These are phyloP conservation scores for Plectrocnemia conspersa DNA, from an alignment of 1,140 invertebrate species.

Conservation along the genomic window DNA sequence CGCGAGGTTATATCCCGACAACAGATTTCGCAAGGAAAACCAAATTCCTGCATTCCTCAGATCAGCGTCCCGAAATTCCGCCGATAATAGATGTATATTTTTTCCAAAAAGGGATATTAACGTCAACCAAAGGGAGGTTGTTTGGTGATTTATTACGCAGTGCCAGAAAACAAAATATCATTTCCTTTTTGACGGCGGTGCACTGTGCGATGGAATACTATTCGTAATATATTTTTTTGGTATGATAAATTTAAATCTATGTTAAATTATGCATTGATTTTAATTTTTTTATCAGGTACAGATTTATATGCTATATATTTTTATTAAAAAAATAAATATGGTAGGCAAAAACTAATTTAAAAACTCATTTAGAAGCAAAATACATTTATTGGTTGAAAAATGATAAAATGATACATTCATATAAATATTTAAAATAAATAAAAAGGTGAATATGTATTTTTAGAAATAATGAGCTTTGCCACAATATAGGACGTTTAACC, in stretches of 20 bases:
- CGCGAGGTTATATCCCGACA: too few species aligned
- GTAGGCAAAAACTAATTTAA: too few species aligned
- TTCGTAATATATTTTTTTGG: not conserved
- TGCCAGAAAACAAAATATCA: conserved; percentile 28
- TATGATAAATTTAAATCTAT: too few species aligned
- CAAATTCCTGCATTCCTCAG: not conserved
- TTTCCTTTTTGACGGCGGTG: conserved; percentile 11
- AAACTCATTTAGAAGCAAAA: too few species aligned
- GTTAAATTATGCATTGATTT: too few species aligned
- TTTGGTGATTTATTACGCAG: conserved; percentile 26
- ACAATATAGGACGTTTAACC: too few species aligned
- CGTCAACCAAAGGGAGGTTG: conserved; percentile 20
- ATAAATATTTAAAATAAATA: too few species aligned
- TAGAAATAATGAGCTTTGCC: too few species aligned
- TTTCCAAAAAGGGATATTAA: conserved; percentile 27
- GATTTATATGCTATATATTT: not conserved
- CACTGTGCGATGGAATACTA: not conserved
- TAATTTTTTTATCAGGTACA: not conserved
- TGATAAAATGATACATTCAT: too few species aligned
- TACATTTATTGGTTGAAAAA: too few species aligned
- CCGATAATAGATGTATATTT: conserved; percentile 26
- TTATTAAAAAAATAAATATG: too few species aligned
- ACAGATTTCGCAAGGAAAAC: not conserved
- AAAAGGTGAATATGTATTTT: too few species aligned
- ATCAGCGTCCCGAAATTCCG: not conserved